Percentiles rank a stretch among this genome's conserved stretches.
Conservation (phyloP, 2,797 vertebrate species). For the Sitta carolinensis region DNA sequence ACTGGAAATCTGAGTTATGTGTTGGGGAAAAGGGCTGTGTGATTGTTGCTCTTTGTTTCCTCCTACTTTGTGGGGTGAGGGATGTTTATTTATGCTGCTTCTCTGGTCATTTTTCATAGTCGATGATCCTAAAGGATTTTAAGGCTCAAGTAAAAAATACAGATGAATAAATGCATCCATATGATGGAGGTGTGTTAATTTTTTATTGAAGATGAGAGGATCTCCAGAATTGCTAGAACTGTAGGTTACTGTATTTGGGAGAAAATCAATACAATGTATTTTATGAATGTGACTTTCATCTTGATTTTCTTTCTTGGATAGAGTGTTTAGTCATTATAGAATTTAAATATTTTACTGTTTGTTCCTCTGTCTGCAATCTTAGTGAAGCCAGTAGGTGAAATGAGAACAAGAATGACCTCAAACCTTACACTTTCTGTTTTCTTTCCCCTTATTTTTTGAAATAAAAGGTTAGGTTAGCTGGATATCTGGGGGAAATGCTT, state of each 20-base stretch:
- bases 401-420: not conserved
- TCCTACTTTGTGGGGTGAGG: not conserved
- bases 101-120: not conserved
- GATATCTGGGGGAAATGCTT: not conserved
- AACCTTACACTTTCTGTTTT: not conserved
- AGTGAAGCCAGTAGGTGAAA: not conserved
- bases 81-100: not conserved
- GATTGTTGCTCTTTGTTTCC: not conserved
- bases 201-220: not conserved
- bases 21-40: rapidly evolving
- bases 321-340: not conserved
- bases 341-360: not conserved
- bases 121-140: not conserved
- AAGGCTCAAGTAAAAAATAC: not conserved
- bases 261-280: not conserved
- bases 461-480: slow-evolving; percentile 2
- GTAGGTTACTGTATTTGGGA: not conserved
- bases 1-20: not conserved
- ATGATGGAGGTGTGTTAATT: not conserved
- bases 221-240: not conserved
- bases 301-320: not conserved
- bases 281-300: not conserved
- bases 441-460: slow-evolving; percentile 28
- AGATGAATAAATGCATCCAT: not conserved
- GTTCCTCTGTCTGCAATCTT: not conserved